Evolutionary conservation across 53 echinoderm and acorn worm species (phyloP).

Genomic region (Henricia sp.): DNA sequence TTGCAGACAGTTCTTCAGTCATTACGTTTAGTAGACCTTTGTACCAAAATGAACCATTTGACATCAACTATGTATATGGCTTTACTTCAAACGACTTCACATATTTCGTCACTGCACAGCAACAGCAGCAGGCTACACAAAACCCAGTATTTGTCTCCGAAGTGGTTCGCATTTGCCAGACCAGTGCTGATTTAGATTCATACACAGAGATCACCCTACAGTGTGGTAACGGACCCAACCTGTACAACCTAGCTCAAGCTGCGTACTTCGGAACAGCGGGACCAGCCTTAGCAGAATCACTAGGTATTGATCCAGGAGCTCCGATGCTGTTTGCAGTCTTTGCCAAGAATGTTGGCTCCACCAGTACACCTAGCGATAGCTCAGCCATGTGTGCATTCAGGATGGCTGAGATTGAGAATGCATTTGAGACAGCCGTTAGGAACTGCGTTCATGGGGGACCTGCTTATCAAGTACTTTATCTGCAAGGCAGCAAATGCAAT

Average conservation of each 20-base stretch:
- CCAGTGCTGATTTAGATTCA: constrained; percentile 12
- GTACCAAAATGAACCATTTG: constrained; percentile 30
- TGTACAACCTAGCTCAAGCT: constrained; percentile 64
- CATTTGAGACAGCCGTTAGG: no score
- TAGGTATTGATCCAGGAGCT: constrained; percentile 10
- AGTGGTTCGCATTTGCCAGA: constrained; percentile 45
- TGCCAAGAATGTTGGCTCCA: no score
- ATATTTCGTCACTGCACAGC: constrained; percentile 45
- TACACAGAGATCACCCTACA: constrained; percentile 67
- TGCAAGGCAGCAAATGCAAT: no score
- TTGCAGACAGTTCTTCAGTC: background rate
- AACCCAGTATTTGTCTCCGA: constrained; percentile 16
- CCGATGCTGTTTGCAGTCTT: no score
- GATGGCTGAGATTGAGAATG: no score
- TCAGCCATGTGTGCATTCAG: no score
- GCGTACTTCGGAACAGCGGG: constrained; percentile 72
- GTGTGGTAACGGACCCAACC: constrained; percentile 11
- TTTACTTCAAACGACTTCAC: constrained; percentile 17
- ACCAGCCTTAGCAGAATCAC: constrained; percentile 37
- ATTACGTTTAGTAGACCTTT: background rate
- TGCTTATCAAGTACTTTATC: no score
- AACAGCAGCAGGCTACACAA: background rate
- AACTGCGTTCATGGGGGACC: no score
- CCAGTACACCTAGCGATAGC: no score
- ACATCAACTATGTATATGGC: constrained; percentile 56